Evolutionary conservation across 2,113 vertebrate genomes (phyloP), one percentile per base, ranked within the genome.

Genomic region (Hippocampus barbouri): DNA sequence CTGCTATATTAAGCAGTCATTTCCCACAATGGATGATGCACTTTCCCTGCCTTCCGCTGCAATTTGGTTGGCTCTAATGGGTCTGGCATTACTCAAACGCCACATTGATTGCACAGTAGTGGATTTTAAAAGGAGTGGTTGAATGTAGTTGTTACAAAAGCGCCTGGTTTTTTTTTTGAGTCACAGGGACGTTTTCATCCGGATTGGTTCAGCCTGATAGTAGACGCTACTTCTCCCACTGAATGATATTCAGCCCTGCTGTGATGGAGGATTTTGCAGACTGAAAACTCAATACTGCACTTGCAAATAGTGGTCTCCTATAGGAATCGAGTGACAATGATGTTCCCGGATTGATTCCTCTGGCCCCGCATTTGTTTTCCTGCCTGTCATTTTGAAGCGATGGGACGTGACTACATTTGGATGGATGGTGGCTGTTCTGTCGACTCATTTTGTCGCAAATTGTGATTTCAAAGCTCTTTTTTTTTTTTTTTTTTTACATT

Each of bases 1-100:
- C 89, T 79, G 92, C 91, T 92, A 89, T 94, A 94, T 96, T 94
- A 95, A 96, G 94, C 93, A 92, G 93, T 95, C 92, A 90, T 93
- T 95, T 92, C 88, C 94, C 93, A 89, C 76, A 89, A 93, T 91
- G 89, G 93, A 94, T 93, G 94, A 94, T 95, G 94, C 82, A 91
- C 81, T 82, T 85, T 76, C 83, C 91, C 88, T 91, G 90, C 92
- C 90, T 93, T 92, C 92, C 47, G 79, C 80, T 87, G 91, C 92
- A 91, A 76, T 93, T 89, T 76, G 91, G 90, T 90, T 69, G 87
- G 86, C 91, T 93, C 93, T 95, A 94, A 95, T 95, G 93, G 94
- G 92, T 85, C 92, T 83, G 87, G 90, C 91, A 91, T 94, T 92
- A 91, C 92, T 95, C 92, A 93, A 85, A 91, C 77, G 91, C 90